Percentiles rank a stretch among this genome's conserved stretches.
Evolutionary conservation across 1,140 invertebrate genomes (phyloP).

Genomic region (Aphelenchoides besseyi): DNA sequence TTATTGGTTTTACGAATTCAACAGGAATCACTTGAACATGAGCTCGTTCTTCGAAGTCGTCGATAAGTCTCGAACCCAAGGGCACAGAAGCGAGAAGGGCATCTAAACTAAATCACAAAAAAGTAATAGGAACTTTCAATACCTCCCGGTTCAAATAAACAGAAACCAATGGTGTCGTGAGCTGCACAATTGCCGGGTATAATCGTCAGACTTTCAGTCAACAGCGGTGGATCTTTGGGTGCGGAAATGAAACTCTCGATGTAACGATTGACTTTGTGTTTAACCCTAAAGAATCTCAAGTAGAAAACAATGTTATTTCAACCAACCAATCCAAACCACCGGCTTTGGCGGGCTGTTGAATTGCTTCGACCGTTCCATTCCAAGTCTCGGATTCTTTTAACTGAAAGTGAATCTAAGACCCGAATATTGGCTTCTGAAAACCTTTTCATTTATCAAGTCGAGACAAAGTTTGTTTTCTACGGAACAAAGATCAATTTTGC

Average conservation of each 20-base stretch:
- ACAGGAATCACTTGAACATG: slow-evolving; percentile 34
- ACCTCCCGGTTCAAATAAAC: slow-evolving; percentile 36
- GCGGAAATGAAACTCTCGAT: slow-evolving; percentile 27
- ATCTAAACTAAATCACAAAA: slow-evolving; percentile 28
- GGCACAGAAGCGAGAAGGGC: slow-evolving; percentile 33
- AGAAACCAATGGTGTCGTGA: slow-evolving; percentile 41
- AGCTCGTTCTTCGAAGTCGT: slow-evolving; percentile 42
- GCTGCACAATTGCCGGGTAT: slow-evolving; percentile 33
- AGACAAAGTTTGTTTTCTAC: slow-evolving; percentile 42
- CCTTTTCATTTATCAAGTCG: slow-evolving; percentile 35
- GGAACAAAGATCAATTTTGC: slow-evolving; percentile 44
- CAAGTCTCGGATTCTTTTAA: slow-evolving; percentile 29
- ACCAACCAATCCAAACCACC: slow-evolving; percentile 36
- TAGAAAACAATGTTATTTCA: neutral
- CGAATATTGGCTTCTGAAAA: no score
- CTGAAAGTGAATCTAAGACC: slow-evolving; percentile 18
- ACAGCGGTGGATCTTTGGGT: slow-evolving; percentile 22
- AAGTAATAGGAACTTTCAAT: neutral
- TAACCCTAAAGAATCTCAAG: slow-evolving; percentile 22
- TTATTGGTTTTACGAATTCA: no score
- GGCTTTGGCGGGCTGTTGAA: slow-evolving; percentile 30
- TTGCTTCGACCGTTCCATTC: neutral
- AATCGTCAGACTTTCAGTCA: slow-evolving; percentile 25
- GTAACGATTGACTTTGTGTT: slow-evolving; percentile 26
- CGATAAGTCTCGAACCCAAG: slow-evolving; percentile 28